Conservation (phyloP, 2,797 vertebrate species). For the Chromis chromis region DNA sequence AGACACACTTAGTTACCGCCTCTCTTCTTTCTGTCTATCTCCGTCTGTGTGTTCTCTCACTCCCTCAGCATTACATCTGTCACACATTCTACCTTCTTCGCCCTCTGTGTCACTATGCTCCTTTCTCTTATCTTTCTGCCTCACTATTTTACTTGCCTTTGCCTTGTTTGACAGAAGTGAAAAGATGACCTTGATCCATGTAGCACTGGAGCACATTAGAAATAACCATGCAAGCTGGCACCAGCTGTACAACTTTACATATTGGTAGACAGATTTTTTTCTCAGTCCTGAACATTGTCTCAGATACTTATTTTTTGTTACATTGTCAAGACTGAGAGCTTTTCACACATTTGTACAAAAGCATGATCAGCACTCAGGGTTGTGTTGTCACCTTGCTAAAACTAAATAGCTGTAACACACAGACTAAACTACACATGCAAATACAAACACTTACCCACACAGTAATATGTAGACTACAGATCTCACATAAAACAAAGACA, state of each 20-base stretch:
- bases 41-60: not conserved
- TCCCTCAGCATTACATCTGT: conserved; percentile 4
- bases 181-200: conserved; percentile 36
- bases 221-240: conserved; percentile 28
- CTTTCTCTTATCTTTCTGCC: not conserved
- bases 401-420: not conserved
- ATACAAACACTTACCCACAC: too few species aligned
- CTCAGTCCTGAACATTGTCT: not conserved
- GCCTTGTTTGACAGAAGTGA: conserved; percentile 21
- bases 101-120: conserved; percentile 6
- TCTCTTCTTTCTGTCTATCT: conserved; percentile 1
- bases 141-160: not conserved
- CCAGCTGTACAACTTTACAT: conserved; percentile 18
- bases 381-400: conserved; percentile 5
- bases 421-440: conserved; percentile 20
- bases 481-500: not conserved
- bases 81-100: conserved; percentile 9
- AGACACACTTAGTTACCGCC: conserved; percentile 37
- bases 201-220: conserved; percentile 14
- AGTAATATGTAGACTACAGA: not conserved
- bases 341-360: conserved; percentile 26
- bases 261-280: not conserved
- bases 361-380: not conserved
- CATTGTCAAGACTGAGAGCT: conserved; percentile 7
- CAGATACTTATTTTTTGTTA: not conserved